Conservation (phyloP, 1,140 invertebrate genomes). For the Zeugodacus cucurbitae region DNA sequence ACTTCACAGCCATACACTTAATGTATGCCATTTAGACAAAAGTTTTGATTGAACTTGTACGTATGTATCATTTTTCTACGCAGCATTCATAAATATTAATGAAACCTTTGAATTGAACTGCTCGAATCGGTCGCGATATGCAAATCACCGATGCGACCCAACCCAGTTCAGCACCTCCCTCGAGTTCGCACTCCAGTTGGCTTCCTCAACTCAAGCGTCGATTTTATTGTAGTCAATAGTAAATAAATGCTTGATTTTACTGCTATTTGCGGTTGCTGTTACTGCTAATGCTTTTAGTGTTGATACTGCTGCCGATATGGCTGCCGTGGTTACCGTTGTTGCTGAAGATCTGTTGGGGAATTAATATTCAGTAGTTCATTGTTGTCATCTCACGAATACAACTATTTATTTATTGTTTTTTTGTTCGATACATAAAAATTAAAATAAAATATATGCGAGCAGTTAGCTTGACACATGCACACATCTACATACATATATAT, state of each 20-base stretch:
- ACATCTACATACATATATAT: too few species aligned
- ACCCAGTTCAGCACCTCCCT: neutral
- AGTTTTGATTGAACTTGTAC: neutral
- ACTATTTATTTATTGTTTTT: conserved; percentile 29
- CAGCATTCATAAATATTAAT: conserved; percentile 25
- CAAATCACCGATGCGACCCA: neutral
- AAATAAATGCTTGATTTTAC: neutral
- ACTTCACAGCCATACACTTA: neutral
- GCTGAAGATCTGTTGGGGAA: neutral
- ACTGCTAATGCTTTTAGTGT: conserved; percentile 32
- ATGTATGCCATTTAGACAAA: neutral
- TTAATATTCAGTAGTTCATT: conserved; percentile 36
- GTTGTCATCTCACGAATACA: conserved; percentile 29
- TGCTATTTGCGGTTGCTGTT: conserved; percentile 32
- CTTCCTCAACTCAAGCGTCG: neutral
- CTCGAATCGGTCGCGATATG: neutral
- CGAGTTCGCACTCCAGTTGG: neutral
- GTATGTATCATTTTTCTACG: neutral
- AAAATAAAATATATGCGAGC: neutral
- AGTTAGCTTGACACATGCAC: neutral
- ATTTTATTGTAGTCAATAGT: neutral
- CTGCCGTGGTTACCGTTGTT: conserved; percentile 11
- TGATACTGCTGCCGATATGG: conserved; percentile 11
- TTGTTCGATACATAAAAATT: neutral
- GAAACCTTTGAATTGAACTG: conserved; percentile 11